A percentile compares a stretch with the other conserved stretches of the same genome.
Evolutionary conservation across 2,113 vertebrate species (phyloP).

Genomic region (Muscicapa adusta): DNA sequence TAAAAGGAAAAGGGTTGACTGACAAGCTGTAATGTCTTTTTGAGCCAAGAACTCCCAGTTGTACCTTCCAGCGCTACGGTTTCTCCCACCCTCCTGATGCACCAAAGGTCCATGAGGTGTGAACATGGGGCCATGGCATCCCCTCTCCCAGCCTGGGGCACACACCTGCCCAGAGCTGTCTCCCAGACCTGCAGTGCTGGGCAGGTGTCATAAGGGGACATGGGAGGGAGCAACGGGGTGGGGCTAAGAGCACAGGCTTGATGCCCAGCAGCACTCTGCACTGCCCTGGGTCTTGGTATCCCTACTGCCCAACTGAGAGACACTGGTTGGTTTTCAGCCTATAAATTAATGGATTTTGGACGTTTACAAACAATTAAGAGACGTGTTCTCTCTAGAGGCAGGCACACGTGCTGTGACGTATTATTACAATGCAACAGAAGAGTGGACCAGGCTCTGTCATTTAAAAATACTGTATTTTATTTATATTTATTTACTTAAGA

Average conservation of each 20-base stretch:
- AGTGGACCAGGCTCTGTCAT: slow-evolving; percentile 31
- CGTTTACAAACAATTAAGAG: background rate
- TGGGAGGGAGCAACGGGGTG: accelerated
- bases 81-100: background rate
- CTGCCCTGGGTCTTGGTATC: accelerated
- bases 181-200: background rate
- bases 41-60: background rate
- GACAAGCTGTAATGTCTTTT: background rate
- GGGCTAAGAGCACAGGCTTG: accelerated
- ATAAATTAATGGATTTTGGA: background rate
- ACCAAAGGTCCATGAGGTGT: background rate
- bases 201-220: accelerated
- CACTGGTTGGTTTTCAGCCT: background rate
- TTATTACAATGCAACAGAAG: background rate
- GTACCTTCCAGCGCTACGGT: background rate
- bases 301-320: accelerated
- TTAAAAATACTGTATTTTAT: slow-evolving; percentile 76
- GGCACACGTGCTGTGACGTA: background rate
- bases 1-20: background rate
- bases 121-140: accelerated
- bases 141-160: background rate
- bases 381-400: background rate
- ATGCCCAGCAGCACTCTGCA: background rate
- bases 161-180: background rate
- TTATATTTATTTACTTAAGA: slow-evolving; percentile 63